Evolutionary conservation across 2,797 vertebrate genomes (phyloP), one percentile per base, ranked within the genome.

Genomic region (Megalops cyprinoides): DNA sequence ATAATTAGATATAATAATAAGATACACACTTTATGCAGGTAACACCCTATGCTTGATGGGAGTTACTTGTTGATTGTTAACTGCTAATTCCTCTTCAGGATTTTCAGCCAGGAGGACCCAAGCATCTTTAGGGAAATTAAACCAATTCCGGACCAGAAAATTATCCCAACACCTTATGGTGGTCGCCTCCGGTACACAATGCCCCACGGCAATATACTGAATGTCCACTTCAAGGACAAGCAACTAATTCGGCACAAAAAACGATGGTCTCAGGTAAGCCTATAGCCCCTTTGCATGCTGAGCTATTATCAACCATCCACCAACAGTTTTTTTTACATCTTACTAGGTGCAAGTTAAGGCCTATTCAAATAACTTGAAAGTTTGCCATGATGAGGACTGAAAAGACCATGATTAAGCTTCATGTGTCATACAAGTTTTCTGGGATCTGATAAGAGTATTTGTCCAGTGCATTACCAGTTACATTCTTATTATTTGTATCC

Each of bases 141-240:
- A 0, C 8, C 74, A 0, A 31, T 89, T 12, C 87, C 85, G 0
- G 31, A 77, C 1, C 92, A 91, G 86, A 89, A 8, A 48, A 51
- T 94, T 48, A 81, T 92, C 4, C 81, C 6, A 55, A 94, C 93
- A 0, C 92, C 94, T 0, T 94, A 94, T 3, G 93, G 94, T 48
- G 93, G 92, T 44, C 90, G 93, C 0, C 81, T 95, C 1, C 60
- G 89, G 48, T 78, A 94, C 81, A 87, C 44, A 0, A 91, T 95
- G 85, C 94, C 94, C 34, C 62, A 90, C 0, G 92, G 92, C 20
- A 94, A 94, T 81, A 12, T 51, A 0, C 78, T 94, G 0, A 48
- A 88, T 6, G 84, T 93, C 79, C 94, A 95, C 82, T 88, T 91
- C 9, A 95, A 95, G 78, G 90, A 95, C 85, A 94, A 93, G 80